Conservation (phyloP, 1,140 invertebrate genomes). For the Zaprionus africanus region DNA sequence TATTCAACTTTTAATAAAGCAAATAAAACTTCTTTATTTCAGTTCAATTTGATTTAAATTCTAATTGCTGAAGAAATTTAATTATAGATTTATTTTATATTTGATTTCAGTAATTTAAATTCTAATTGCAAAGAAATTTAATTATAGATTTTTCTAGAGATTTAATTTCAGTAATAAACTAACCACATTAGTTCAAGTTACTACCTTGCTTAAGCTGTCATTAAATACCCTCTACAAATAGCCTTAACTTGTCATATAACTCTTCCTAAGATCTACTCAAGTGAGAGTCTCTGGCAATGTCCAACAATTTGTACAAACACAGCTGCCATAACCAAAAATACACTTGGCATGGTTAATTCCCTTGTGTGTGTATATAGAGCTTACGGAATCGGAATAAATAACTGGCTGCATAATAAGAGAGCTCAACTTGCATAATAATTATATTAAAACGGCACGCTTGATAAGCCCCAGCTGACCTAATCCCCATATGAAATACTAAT, state of each 20-base stretch:
- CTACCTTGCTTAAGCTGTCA: background rate
- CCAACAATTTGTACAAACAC: background rate
- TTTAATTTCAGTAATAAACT: background rate
- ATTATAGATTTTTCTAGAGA: background rate
- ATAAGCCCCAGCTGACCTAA: constrained; percentile 9
- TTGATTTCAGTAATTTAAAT: background rate
- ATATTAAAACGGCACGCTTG: background rate
- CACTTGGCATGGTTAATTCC: background rate
- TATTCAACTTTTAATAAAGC: too few relatives aligned
- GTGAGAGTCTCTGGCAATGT: background rate
- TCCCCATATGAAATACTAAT: constrained; percentile 18
- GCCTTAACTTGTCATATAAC: background rate
- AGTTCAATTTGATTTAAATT: too few relatives aligned
- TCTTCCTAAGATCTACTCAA: background rate
- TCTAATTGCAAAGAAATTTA: too few relatives aligned
- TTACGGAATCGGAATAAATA: constrained; percentile 1
- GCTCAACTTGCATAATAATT: background rate
- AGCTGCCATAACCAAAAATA: background rate
- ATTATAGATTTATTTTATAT: background rate
- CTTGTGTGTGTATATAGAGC: background rate
- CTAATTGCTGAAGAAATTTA: too few relatives aligned
- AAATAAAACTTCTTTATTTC: too few relatives aligned
- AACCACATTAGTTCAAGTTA: background rate
- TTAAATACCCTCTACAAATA: background rate
- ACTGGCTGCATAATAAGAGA: background rate